A percentile compares a stretch with the other conserved stretches of the same genome.
Evolutionary conservation across 2,113 vertebrate species (phyloP).

Genomic region (Emydocephalus ijimae): DNA sequence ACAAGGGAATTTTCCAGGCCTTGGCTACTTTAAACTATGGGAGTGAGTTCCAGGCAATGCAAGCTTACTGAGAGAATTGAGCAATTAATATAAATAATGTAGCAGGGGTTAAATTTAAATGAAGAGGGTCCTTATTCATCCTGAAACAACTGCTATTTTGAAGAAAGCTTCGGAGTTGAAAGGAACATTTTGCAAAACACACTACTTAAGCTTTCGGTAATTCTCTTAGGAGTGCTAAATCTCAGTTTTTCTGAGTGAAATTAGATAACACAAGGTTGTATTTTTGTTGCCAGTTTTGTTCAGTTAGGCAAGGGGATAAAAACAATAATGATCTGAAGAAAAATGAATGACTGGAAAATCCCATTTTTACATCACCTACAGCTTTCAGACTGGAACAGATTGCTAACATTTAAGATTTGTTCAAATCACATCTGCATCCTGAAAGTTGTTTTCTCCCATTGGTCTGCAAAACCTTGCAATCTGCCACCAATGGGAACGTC

Average conservation of each 20-base stretch:
- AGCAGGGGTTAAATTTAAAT: neutral
- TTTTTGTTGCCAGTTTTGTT: neutral
- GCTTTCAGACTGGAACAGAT: neutral
- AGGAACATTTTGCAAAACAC: neutral
- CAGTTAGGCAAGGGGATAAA: neutral
- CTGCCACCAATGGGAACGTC: no score
- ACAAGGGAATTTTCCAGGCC: neutral
- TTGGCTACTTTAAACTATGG: neutral
- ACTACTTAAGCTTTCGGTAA: neutral
- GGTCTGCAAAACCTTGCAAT: no score
- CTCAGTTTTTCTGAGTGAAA: no score
- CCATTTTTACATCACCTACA: neutral
- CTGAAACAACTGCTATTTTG: neutral
- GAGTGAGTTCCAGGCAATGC: neutral
- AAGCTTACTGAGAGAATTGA: neutral
- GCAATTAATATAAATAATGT: neutral
- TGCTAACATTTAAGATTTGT: neutral
- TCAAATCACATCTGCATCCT: neutral
- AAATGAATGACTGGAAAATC: neutral
- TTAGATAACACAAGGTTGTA: neutral
- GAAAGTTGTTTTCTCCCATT: neutral
- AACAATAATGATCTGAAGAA: neutral
- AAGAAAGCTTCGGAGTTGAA: neutral
- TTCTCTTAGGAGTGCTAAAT: neutral
- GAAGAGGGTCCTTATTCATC: neutral